A percentile compares a stretch with the other conserved stretches of the same genome.
These are phyloP conservation scores for Pocillopora verrucosa DNA, from an alignment of 64 coral and sea anemone genomes.

Conservation along the genomic window DNA sequence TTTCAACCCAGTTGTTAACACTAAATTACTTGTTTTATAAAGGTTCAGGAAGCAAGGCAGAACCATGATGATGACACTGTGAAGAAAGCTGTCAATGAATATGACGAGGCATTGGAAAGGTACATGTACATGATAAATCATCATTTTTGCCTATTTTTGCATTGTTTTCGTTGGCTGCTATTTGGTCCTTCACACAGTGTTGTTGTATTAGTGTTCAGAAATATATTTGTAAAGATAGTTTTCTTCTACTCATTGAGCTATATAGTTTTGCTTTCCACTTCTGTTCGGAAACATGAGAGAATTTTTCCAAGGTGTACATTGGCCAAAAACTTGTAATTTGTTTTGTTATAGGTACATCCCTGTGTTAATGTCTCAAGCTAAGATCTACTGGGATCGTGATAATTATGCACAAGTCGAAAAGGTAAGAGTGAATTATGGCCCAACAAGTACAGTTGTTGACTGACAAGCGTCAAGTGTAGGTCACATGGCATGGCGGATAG, in stretches of 20 bases:
- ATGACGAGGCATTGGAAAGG: slow-evolving; percentile 97
- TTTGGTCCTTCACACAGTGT: neutral
- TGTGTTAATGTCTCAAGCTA: slow-evolving; percentile 97
- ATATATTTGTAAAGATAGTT: no score
- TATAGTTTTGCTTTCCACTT: no score
- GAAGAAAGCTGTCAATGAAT: slow-evolving; percentile 99
- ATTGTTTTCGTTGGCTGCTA: neutral
- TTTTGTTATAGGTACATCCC: slow-evolving; percentile 86
- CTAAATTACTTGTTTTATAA: neutral
- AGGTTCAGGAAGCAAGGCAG: slow-evolving; percentile 98
- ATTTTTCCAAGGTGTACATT: neutral
- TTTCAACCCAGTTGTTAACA: no score
- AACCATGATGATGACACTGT: slow-evolving; percentile 98
- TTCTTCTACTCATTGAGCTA: no score
- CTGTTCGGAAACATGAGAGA: neutral
- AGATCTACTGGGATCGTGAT: slow-evolving; percentile 99
- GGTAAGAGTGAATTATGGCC: slow-evolving; percentile 33
- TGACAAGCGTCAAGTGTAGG: neutral
- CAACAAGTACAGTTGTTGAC: neutral
- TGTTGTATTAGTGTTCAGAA: neutral
- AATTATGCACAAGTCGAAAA: slow-evolving; percentile 99
- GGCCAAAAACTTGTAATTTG: neutral
- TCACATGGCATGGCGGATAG: neutral
- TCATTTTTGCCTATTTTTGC: no score
- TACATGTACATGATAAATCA: slow-evolving; percentile 34